Evolutionary conservation across 2,113 vertebrate genomes (phyloP), one percentile per base, ranked within the genome.

Genomic region (Nycticebus coucang): DNA sequence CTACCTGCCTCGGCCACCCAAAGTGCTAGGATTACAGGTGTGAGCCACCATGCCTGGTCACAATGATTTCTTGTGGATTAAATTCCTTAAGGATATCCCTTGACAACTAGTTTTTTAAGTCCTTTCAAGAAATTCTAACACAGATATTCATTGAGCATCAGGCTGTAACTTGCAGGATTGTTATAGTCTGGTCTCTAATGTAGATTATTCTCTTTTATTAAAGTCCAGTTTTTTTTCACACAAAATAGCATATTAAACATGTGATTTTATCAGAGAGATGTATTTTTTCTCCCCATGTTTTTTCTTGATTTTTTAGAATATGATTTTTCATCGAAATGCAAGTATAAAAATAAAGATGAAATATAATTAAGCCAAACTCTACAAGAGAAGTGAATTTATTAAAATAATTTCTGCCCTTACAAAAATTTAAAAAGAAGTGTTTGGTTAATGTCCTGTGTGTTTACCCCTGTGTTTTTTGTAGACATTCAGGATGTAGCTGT

Each of bases 401-500:
- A 93, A 35, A 82, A 53, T 96, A 72, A 78, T 71, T 87, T 28
- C 22, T 81, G 4, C 21, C 28, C 30, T 92, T 87, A 45, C 55
- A 50, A 68, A 78, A 85, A 62, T 69, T 45, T 45, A 68, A 64
- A 64, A 28, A 81, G 83, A 21, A 53, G 2, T 86, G 35, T 86
- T 93, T 78, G 50, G 18, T 86, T 95, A 89, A 91, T 13, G 10
- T 86, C 22, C 22, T 81, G 4, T 80, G 15, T 83, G 28, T 87
- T 97, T 33, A 81, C 22, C 30, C 10, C 33, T 69, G 1, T 96
- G 81, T 14, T 50, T 93, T 88, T 91, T 93, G 30, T 82, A 99
- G 99, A 99, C 97, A 97, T 99, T 97, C 98, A 98, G 79, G 99
- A 99, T 83, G 94, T 99, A 17, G 99, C 99, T 7, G 98, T 99